Percentiles rank a stretch among this genome's conserved stretches.
These are phyloP conservation scores for Anodontia alba DNA, from an alignment of 2,888 invertebrate species.

Conservation along the genomic window DNA sequence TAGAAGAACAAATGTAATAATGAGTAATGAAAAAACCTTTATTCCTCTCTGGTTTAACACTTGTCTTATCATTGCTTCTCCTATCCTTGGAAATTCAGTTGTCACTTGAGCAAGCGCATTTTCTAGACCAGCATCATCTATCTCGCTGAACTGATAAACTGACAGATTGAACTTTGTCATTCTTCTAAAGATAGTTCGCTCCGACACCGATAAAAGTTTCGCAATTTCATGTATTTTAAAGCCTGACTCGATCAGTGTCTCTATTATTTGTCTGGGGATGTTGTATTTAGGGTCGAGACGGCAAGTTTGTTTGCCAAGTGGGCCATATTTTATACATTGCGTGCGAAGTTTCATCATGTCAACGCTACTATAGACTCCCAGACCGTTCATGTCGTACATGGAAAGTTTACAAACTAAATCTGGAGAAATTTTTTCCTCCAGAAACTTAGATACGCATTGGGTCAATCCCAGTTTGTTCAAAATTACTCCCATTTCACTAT, in stretches of 20 bases:
- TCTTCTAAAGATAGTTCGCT: constrained; percentile 35
- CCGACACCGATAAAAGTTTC: constrained; percentile 30
- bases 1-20: no score
- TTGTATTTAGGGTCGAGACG: constrained; percentile 19
- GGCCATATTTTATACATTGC: constrained; percentile 41
- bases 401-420: constrained; percentile 18
- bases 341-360: constrained; percentile 31
- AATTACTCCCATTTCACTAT: constrained; percentile 8
- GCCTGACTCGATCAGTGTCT: constrained; percentile 23
- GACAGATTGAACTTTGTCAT: constrained; percentile 27
- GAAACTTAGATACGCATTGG: neutral
- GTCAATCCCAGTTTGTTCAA: constrained; percentile 7
- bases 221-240: constrained; percentile 39
- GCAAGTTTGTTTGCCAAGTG: neutral
- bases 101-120: constrained; percentile 6
- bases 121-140: constrained; percentile 27
- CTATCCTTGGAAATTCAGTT: constrained; percentile 32
- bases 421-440: constrained; percentile 2
- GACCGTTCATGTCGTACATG: neutral
- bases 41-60: constrained; percentile 17
- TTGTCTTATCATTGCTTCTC: constrained; percentile 27
- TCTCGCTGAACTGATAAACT: constrained; percentile 26
- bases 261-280: constrained; percentile 29
- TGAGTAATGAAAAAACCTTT: constrained; percentile 11
- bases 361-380: neutral